Base-by-base conservation (phyloP, 2,888 invertebrate genomes). In the Oscheius sp. region DNA sequence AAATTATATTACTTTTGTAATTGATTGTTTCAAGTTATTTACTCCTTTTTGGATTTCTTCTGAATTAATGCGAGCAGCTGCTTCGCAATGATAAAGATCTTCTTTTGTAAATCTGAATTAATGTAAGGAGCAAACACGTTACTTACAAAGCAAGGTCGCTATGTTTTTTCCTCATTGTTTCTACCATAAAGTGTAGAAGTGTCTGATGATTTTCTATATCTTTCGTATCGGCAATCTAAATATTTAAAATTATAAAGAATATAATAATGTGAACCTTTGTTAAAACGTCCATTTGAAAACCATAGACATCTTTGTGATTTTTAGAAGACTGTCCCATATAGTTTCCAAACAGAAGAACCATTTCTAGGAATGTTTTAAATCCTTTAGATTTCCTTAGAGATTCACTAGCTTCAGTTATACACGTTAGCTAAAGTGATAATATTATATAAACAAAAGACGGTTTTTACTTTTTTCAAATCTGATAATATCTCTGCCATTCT, bases 321-420 rank as follows among this genome's bases (percentile, higher is more conserved):
- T 93, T 95, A 86, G 96, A 95, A 84, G 92, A 92, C 6, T 95
- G 93, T 0, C 96, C 96, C 93, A 98, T 94, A 85, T 93, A 95
- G 88, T 98, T 98, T 3, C 97, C 97, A 25, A 96, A 89, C 12
- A 96, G 88, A 0, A 98, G 89, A 71, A 97, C 91, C 0, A 97
- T 89, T 87, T 96, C 94, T 15, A 98, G 88, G 58, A 98, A 92
- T 87, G 91, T 92, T 0, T 93, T 92, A 87, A 98, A 95, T 85
- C 95, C 96, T 76, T 91, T 91, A 84, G 75, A 79, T n/a, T 58
- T 39, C 29, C 71, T 34, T 8, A 79, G 50, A 63, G 81, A 78
- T 37, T 81, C 81, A 83, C 96, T 96, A 0, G 96, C 96, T 0
- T 94, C 94, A 1, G 95, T 95, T 0, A 93, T 94, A 0, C 94